phyloP scores from a whole-genome alignment of 1,140 invertebrate genomes.

The Drosophila setifemur region DNA sequence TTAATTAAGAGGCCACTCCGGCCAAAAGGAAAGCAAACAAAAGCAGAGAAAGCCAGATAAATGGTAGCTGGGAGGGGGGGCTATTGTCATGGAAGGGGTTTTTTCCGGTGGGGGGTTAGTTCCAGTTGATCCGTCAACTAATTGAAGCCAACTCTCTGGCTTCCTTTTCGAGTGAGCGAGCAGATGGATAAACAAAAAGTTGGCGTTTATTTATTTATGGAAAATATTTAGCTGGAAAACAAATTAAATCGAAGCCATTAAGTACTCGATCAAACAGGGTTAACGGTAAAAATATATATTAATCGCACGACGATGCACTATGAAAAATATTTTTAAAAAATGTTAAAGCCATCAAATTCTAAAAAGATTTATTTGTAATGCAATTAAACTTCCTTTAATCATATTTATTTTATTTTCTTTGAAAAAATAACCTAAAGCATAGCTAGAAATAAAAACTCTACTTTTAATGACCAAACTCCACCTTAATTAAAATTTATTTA shows the following conservation, averaged over 20 bases:
- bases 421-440: no score
- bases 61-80: background rate
- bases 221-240: conserved; percentile 17
- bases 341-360: background rate
- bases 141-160: conserved; percentile 36
- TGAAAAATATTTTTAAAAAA: no score
- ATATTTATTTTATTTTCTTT: no score
- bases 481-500: no score
- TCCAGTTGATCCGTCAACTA: conserved; percentile 37
- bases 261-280: conserved; percentile 17
- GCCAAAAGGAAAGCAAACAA: background rate
- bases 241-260: conserved; percentile 24
- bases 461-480: no score
- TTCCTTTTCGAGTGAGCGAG: no score
- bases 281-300: background rate
- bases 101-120: conserved; percentile 7
- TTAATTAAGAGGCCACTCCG: conserved; percentile 39
- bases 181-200: conserved; percentile 8
- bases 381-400: no score
- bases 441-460: no score
- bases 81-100: background rate
- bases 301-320: conserved; percentile 3
- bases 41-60: background rate
- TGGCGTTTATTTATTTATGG: conserved; percentile 19
- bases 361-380: background rate